A percentile compares a stretch with the other conserved stretches of the same genome.
Evolutionary conservation across 1,140 invertebrate genomes (phyloP).

Genomic region (Meloidogyne exigua): DNA sequence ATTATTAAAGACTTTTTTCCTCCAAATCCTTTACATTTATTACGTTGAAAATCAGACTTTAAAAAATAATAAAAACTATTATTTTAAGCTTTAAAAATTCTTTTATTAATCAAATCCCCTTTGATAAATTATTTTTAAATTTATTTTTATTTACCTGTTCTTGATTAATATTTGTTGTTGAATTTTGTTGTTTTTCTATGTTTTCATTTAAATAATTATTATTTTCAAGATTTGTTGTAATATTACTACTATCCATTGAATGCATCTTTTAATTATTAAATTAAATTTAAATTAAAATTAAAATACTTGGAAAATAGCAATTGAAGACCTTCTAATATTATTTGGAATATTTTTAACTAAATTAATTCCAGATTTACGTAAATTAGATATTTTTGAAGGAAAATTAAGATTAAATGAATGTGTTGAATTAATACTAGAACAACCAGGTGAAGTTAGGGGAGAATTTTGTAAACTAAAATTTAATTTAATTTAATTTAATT

Average conservation of each 20-base stretch:
- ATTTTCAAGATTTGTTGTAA: background rate
- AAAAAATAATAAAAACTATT: too few species aligned
- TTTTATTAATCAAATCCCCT: too few species aligned
- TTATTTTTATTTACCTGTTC: background rate
- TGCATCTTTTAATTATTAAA: constrained; percentile 9
- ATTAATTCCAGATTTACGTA: constrained; percentile 23
- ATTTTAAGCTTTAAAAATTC: too few species aligned
- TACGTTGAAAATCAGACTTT: background rate
- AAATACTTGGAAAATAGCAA: constrained; percentile 5
- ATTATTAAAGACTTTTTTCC: background rate
- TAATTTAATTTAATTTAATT: background rate
- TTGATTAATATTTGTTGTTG: background rate
- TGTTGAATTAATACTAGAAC: constrained; percentile 6
- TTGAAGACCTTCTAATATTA: constrained; percentile 8
- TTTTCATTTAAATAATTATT: background rate
- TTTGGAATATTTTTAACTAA: constrained; percentile 20
- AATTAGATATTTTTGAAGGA: constrained; percentile 3
- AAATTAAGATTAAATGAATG: constrained; percentile 14
- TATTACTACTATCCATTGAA: background rate
- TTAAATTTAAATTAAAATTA: background rate
- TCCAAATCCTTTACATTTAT: background rate
- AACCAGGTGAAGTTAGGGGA: constrained; percentile 8
- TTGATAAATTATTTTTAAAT: background rate
- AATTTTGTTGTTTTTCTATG: background rate
- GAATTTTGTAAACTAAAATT: background rate